phyloP scores from a whole-genome alignment of 2,797 vertebrate species.

The Scomberomorus guttatus region DNA sequence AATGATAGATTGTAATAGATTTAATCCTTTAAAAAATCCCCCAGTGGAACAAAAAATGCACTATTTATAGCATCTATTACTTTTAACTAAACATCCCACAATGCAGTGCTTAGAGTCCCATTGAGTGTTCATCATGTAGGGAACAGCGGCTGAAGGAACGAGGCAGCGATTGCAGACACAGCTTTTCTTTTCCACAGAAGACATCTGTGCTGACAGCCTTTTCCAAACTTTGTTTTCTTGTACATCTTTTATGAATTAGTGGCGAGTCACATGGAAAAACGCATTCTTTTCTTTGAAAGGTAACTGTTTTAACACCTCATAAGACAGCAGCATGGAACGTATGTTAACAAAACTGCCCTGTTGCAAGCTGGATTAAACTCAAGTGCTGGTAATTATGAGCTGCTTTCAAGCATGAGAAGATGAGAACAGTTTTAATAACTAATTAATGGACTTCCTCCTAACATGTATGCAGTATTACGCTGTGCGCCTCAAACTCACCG shows the following conservation, averaged over 20 bases:
- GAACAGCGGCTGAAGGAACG: neutral
- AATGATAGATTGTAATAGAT: neutral
- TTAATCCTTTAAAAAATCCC: neutral
- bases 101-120: constrained; percentile 12
- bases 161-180: constrained; percentile 32
- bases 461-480: constrained; percentile 44
- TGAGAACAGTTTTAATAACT: constrained; percentile 50
- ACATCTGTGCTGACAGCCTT: constrained; percentile 12
- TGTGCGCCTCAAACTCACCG: constrained; percentile 39
- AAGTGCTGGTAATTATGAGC: constrained; percentile 42
- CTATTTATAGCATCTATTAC: neutral
- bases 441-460: constrained; percentile 50
- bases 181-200: constrained; percentile 31
- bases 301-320: constrained; percentile 19
- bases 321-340: constrained; percentile 46
- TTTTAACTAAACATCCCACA: constrained; percentile 6
- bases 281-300: constrained; percentile 22
- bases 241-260: constrained; percentile 42
- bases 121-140: neutral
- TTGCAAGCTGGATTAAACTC: constrained; percentile 51
- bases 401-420: constrained; percentile 69
- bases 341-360: constrained; percentile 31
- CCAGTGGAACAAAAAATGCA: neutral
- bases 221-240: constrained; percentile 29
- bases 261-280: constrained; percentile 11